Evolutionary conservation across 2,113 vertebrate genomes (phyloP).

Genomic region (Thamnaconus septentrionalis): DNA sequence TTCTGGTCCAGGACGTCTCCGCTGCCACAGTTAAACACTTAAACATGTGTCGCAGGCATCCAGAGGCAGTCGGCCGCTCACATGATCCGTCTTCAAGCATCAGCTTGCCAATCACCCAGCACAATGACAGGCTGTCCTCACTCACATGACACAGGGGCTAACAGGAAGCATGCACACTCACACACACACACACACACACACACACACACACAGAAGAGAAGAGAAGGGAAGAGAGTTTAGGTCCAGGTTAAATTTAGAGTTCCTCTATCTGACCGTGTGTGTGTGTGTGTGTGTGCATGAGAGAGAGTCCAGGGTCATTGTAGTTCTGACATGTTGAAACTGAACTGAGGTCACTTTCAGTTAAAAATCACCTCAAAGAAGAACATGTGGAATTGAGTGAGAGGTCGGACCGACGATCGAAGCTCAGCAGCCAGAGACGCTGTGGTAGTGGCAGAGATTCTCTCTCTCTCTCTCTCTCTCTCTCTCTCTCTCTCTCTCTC

Average conservation of each 20-base stretch:
- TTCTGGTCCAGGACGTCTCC: constrained; percentile 9
- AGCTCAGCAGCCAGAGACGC: constrained; percentile 7
- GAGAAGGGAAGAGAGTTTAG: constrained; percentile 54
- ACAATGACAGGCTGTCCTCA: constrained; percentile 68
- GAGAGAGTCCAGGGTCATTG: constrained; percentile 19
- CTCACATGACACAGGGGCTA: constrained; percentile 61
- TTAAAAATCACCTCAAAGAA: not conserved
- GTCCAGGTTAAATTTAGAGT: constrained; percentile 73
- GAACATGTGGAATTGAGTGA: constrained; percentile 29
- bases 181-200: constrained; percentile 25
- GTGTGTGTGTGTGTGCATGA: not conserved
- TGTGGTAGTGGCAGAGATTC: too few relatives aligned
- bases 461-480: too few relatives aligned
- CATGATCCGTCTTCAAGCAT: constrained; percentile 63
- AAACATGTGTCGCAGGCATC: constrained; percentile 46
- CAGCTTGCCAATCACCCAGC: constrained; percentile 62
- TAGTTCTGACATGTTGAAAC: constrained; percentile 28
- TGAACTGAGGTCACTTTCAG: too few relatives aligned
- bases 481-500: too few relatives aligned
- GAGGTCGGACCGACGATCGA: constrained; percentile 6
- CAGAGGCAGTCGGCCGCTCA: constrained; percentile 36
- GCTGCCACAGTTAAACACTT: constrained; percentile 46
- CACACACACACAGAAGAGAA: constrained; percentile 16
- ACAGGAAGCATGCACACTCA: constrained; percentile 22
- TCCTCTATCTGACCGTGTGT: constrained; percentile 48